Evolutionary conservation across 2,113 vertebrate genomes (phyloP), one percentile per base, ranked within the genome.

Genomic region (Excalfactoria chinensis): DNA sequence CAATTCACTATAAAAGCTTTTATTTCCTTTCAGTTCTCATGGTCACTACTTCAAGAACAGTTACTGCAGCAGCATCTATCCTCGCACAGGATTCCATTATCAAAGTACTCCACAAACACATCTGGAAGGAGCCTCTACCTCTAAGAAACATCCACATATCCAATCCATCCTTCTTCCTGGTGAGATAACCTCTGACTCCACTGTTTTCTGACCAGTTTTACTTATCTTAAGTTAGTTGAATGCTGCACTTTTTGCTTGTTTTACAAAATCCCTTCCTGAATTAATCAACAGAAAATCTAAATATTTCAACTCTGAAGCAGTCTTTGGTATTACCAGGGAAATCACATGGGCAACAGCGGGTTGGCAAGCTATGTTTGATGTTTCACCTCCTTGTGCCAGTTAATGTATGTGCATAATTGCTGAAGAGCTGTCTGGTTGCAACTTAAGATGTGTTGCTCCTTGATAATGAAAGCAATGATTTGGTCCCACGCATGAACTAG

Each of bases 341-440:
- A 77, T 89, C 90, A 87, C 94, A 71, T 44, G 75, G 66, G 68
- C 60, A 95, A 49, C 75, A 84, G 72, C 83, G 89, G 73, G 48
- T 84, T 89, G 75, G 75, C 79, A 95, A 78, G 81, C 78, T 93
- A n/a, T 71, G 82, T 89, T 86, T 95, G 93, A 94, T 94, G 76
- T 93, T 95, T 95, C 90, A 78, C 66, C 80, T 88, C 62, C 58
- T 32, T 88, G 73, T 2, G 15, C 68, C 64, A 86, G 79, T 85
- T 95, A 95, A 96, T 93, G 48, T 95, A 94, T 95, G 96, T 80
- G 79, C 94, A 89, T 96, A 95, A 94, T 93, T 91, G 85, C 91
- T 89, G 51, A 88, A 91, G 82, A 81, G 75, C 89, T 49, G 86
- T 87, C 93, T 96, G 94, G 69, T 93, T 95, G 72, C 69, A 89